A percentile compares a stretch with the other conserved stretches of the same genome.
Conservation (phyloP, 1,140 invertebrate genomes). For the Rhyzopertha dominica region DNA sequence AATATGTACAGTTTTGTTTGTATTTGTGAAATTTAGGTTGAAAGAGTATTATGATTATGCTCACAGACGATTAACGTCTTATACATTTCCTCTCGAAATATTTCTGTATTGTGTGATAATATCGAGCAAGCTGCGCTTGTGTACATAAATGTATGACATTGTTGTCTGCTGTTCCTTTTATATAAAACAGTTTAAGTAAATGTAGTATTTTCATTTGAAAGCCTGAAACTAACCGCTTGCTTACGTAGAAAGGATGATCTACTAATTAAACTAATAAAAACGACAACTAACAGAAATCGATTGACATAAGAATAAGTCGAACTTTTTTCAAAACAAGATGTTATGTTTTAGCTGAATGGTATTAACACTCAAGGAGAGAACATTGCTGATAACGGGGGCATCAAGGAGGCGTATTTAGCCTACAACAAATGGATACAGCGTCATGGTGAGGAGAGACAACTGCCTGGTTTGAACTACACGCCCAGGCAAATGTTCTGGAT, state of each 20-base stretch:
- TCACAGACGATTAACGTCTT: no score
- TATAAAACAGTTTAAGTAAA: not conserved
- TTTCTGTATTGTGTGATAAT: no score
- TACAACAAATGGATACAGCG: constrained; percentile 47
- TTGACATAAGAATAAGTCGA: constrained; percentile 28
- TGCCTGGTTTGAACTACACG: constrained; percentile 48
- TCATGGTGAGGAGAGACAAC: constrained; percentile 39
- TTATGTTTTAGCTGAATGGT: constrained; percentile 51
- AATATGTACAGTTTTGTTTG: no score
- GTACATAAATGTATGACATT: not conserved
- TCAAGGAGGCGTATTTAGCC: constrained; percentile 59
- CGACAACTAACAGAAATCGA: constrained; percentile 1
- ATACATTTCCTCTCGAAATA: no score
- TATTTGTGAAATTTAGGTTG: no score
- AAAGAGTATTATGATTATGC: no score
- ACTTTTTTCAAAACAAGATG: no score
- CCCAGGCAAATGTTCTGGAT: constrained; percentile 73
- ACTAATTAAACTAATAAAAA: no score
- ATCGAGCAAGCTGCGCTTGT: no score
- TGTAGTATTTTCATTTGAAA: constrained; percentile 1
- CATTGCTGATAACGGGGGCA: constrained; percentile 64
- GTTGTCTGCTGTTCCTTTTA: constrained; percentile 1
- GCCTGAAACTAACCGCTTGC: constrained; percentile 7
- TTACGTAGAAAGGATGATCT: no score
- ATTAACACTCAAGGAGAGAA: constrained; percentile 62